Base-by-base conservation (phyloP, 2,113 vertebrate species). In the Cololabis saira region DNA sequence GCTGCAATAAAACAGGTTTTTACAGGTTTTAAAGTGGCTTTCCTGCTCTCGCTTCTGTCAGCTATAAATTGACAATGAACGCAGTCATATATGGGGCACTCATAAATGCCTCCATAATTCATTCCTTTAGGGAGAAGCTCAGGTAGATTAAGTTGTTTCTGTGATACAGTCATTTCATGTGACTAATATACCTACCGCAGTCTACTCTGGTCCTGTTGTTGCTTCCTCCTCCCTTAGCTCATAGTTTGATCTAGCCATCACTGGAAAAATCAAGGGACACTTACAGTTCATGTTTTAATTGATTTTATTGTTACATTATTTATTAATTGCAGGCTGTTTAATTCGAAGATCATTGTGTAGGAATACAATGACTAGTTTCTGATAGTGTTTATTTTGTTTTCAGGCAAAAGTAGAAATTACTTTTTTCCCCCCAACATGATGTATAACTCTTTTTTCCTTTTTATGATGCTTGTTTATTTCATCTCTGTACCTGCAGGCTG, bases 31-130 rank as follows among this genome's bases (percentile, higher is more conserved):
- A 94, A 94, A 94, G 92, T 94, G 94, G 93, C 94, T 95, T 94
- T 93, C 93, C 92, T 93, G 92, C 93, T 94, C 91, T 83, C 82
- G 92, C 93, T 93, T 94, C 93, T 95, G 94, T 96, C 96, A 96
- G 94, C 94, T 95, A 96, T 96, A 97, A 97, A 97, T 95, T 95
- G 95, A 94, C 93, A 92, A 96, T 96, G 96, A 96, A 95, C 94
- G 94, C 81, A 85, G 92, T 93, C 93, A 90, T 94, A 95, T 95
- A 91, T 89, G 85, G 86, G 91, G 85, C 92, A 81, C 83, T 83
- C 89, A 90, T 95, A 96, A 95, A 96, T 93, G 95, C 93, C 93
- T 95, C 95, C 92, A 96, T 97, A 96, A 96, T 92, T 95, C 95
- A 94, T 93, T 93, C 93, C 95, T 94, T 84, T 85, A 73, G 89